Evolutionary conservation across 1,140 invertebrate genomes (phyloP), one percentile per base, ranked within the genome.

Genomic region (Halyomorpha halys): DNA sequence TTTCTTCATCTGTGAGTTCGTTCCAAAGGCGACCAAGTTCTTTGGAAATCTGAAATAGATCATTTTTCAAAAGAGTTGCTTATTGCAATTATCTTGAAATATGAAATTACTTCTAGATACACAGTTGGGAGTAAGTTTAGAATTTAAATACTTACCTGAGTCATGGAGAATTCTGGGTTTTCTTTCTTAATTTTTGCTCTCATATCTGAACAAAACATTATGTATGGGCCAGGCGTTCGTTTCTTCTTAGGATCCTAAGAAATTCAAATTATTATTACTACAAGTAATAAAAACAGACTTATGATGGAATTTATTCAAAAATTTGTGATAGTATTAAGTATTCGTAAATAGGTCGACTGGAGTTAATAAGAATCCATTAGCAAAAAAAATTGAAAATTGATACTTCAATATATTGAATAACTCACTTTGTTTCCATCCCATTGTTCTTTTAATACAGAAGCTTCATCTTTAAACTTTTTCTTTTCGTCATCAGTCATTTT

Each of bases 401-500:
- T n/a, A n/a, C n/a, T n/a, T n/a, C n/a, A 30, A 18, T n/a, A 49
- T 19, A 19, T 14, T 19, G 11, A 49, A 49, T 49, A 49, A 19
- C 47, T 49, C 19, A 49, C 47, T 21, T 49, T 49, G 1, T 49
- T 49, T 49, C 47, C 19, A 49, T 19, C n/a, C 53, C 18, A 56
- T 23, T 56, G 27, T 56, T 23, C 23, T 56, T 21, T 49, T 49
- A 18, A 19, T n/a, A 49, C n/a, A 49, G 47, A 19, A 6, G 47
- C n/a, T 49, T 49, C 47, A 49, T 49, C 47, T 13, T 49, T 56
- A 56, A 4, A 56, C 19, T 25, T 23, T 25, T 23, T 15, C 53
- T 56, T 56, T 56, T 56, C 53, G 6, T 25, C 23, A 2, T 56
- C 53, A 6, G 53, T 23, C 53, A 56, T 56, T 56, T 56, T 23